Evolutionary conservation across 2,797 vertebrate genomes (phyloP).

Genomic region (Apodemus agrarius): DNA sequence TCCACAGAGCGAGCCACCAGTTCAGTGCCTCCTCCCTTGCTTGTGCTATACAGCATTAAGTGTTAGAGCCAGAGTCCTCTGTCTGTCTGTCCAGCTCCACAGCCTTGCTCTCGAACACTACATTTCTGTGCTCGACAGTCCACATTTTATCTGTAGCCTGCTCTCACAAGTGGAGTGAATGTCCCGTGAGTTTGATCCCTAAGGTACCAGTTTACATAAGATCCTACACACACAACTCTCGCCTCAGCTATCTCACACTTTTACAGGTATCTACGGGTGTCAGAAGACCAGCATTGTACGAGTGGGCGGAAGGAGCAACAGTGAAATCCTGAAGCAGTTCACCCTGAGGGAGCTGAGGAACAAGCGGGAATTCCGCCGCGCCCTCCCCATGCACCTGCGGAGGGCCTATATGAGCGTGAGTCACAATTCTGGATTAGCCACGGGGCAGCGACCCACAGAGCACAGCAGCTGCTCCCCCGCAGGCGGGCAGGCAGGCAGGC

Average conservation of each 20-base stretch:
- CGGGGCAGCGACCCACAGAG: background rate
- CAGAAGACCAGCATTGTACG: slow-evolving; percentile 90
- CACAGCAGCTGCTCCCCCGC: background rate
- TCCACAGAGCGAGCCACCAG: slow-evolving; percentile 24
- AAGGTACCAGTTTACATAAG: background rate
- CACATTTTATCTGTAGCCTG: background rate
- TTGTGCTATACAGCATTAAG: background rate
- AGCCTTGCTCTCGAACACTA: background rate
- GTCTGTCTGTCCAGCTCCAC: background rate
- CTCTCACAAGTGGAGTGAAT: background rate
- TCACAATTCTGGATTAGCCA: background rate
- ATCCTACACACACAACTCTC: background rate
- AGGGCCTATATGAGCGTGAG: slow-evolving; percentile 88
- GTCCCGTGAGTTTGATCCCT: slow-evolving; percentile 6
- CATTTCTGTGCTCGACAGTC: background rate
- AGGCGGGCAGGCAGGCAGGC: too few species aligned
- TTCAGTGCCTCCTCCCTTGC: background rate
- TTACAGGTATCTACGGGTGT: slow-evolving; percentile 92
- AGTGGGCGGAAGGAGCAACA: slow-evolving; percentile 95
- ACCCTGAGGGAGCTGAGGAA: slow-evolving; percentile 90
- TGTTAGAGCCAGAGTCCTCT: background rate
- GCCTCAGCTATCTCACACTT: slow-evolving; percentile 10
- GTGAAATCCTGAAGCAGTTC: slow-evolving; percentile 91
- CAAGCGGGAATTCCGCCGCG: slow-evolving; percentile 69
- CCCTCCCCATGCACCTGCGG: slow-evolving; percentile 85